phyloP scores from a whole-genome alignment of 1,140 invertebrate genomes.

The Pectinophora gossypiella region DNA sequence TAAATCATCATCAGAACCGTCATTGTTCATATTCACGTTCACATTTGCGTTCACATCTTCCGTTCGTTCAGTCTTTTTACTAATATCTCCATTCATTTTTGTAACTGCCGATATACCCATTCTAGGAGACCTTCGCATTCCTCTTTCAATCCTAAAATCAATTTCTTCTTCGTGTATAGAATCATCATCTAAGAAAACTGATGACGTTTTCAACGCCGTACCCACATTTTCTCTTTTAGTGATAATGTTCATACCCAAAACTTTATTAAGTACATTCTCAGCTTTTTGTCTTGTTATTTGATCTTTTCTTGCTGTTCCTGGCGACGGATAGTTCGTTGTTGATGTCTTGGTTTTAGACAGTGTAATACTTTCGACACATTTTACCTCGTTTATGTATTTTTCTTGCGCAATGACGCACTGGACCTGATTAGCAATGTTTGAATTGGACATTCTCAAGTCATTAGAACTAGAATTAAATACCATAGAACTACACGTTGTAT shows the following conservation, averaged over 20 bases:
- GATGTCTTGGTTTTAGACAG: slow-evolving; percentile 54
- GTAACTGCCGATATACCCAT: slow-evolving; percentile 66
- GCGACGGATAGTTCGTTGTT: slow-evolving; percentile 45
- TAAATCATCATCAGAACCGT: slow-evolving; percentile 66
- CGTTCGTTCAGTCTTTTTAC: slow-evolving; percentile 45
- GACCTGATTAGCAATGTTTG: slow-evolving; percentile 67
- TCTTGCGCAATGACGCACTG: slow-evolving; percentile 75
- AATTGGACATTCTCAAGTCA: slow-evolving; percentile 67
- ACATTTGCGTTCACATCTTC: slow-evolving; percentile 53
- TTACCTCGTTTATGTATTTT: slow-evolving; percentile 72
- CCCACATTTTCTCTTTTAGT: slow-evolving; percentile 65
- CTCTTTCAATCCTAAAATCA: slow-evolving; percentile 63
- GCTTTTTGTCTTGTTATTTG: slow-evolving; percentile 65
- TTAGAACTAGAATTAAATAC: slow-evolving; percentile 72
- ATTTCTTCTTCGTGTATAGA: slow-evolving; percentile 61
- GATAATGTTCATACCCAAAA: slow-evolving; percentile 68
- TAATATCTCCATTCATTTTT: slow-evolving; percentile 67
- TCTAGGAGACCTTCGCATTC: slow-evolving; percentile 55
- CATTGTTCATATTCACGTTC: slow-evolving; percentile 36
- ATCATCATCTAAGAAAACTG: slow-evolving; percentile 66
- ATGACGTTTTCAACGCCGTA: slow-evolving; percentile 58
- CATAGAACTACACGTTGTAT: slow-evolving; percentile 74
- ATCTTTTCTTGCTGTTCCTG: slow-evolving; percentile 50
- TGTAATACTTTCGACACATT: slow-evolving; percentile 70
- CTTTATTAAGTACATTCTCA: slow-evolving; percentile 67